Evolutionary conservation across 2,113 vertebrate species (phyloP).

Genomic region (Garra rufa): DNA sequence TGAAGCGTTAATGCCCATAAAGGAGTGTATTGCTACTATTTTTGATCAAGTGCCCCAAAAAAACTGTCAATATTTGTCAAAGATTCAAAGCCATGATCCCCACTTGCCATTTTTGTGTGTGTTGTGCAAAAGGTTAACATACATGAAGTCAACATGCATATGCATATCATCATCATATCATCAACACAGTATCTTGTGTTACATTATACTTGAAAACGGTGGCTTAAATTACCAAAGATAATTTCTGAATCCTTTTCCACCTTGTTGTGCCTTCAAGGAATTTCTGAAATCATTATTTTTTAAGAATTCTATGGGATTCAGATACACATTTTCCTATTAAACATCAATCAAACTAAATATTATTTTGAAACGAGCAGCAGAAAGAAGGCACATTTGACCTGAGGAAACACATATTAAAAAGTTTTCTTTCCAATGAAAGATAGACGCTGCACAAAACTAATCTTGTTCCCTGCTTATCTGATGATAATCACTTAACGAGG

Average conservation of each 20-base stretch:
- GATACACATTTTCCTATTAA: constrained; percentile 27
- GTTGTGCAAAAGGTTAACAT: neutral
- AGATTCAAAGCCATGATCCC: neutral
- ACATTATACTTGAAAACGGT: neutral
- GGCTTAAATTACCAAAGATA: constrained; percentile 13
- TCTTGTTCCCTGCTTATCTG: constrained; percentile 51
- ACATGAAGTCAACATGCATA: neutral
- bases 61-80: neutral
- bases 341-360: constrained; percentile 22
- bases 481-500: constrained; percentile 53
- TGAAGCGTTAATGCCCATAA: neutral
- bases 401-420: constrained; percentile 47
- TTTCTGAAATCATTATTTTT: neutral
- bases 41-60: neutral
- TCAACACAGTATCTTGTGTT: neutral
- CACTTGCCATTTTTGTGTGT: neutral
- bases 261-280: constrained; percentile 30
- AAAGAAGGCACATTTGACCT: constrained; percentile 34
- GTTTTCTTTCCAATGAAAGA: constrained; percentile 45
- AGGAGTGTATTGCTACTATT: neutral
- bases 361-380: constrained; percentile 13
- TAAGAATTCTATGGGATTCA: neutral
- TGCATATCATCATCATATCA: neutral
- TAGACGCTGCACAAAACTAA: constrained; percentile 51
- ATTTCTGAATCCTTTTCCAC: neutral